Percentiles rank a stretch among this genome's conserved stretches.
Evolutionary conservation across 2,797 vertebrate species (phyloP).

Genomic region (Propithecus perrieri): DNA sequence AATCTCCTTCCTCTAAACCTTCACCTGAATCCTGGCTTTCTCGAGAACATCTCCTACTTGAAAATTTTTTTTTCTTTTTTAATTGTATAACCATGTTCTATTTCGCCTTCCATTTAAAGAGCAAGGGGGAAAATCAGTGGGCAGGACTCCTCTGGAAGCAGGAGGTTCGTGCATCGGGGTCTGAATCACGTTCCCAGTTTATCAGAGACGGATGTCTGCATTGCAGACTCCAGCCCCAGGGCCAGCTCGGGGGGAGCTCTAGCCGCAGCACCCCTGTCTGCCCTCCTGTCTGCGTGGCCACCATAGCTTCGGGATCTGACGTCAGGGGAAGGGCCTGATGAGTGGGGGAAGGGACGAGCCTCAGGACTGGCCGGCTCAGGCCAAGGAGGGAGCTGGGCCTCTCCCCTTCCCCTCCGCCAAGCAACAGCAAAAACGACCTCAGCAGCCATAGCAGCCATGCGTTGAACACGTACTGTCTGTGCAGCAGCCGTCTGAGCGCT

Average conservation of each 20-base stretch:
- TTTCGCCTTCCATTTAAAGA: neutral
- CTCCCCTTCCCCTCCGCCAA: neutral
- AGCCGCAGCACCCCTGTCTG: neutral
- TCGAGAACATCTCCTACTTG: neutral
- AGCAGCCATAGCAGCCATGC: too few species aligned
- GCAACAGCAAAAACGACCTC: fast-evolving
- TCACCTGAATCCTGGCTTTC: neutral
- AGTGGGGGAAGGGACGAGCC: neutral
- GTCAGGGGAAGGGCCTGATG: neutral
- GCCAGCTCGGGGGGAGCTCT: neutral
- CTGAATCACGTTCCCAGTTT: neutral
- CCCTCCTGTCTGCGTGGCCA: neutral
- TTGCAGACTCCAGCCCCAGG: neutral
- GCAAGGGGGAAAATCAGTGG: neutral
- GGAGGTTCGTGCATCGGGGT: neutral
- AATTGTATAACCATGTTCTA: neutral
- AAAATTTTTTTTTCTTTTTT: neutral
- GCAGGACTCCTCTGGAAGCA: neutral
- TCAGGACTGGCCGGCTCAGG: neutral
- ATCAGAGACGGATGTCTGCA: neutral
- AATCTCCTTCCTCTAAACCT: neutral
- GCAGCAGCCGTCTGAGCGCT: too few species aligned
- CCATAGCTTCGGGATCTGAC: neutral
- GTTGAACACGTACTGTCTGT: fast-evolving
- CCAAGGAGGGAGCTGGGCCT: neutral